Conservation (phyloP, 2,888 invertebrate genomes). For the Steinernema hermaphroditum region DNA sequence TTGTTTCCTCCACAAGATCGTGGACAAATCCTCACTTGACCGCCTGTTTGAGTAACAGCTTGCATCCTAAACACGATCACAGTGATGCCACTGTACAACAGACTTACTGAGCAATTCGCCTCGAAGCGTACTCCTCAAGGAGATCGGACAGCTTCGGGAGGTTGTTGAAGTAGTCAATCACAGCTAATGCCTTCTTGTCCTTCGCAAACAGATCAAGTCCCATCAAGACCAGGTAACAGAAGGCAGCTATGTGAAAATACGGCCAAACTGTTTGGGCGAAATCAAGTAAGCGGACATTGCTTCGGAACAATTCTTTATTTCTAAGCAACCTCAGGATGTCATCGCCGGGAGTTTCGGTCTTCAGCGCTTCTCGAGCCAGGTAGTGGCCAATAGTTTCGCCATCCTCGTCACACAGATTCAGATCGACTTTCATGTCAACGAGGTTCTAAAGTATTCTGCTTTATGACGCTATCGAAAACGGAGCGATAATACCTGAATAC, state of each 20-base stretch:
- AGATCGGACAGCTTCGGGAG: not conserved
- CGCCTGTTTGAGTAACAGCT: not conserved
- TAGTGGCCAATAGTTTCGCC: slow-evolving; percentile 21
- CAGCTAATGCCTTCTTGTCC: slow-evolving; percentile 2
- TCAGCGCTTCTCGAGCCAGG: not conserved
- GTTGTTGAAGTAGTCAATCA: slow-evolving; percentile 15
- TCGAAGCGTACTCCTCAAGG: slow-evolving; percentile 17
- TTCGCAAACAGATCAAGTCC: slow-evolving; percentile 19
- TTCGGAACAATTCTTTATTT: slow-evolving; percentile 1
- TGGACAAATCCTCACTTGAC: not conserved
- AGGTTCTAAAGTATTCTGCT: not conserved
- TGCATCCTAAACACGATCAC: not conserved
- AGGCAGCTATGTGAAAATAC: slow-evolving; percentile 13
- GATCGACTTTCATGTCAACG: slow-evolving; percentile 15
- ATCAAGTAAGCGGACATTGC: not conserved
- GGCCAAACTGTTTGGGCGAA: slow-evolving; percentile 16
- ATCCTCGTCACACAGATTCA: not conserved
- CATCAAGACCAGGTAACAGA: slow-evolving; percentile 18
- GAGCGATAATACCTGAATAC: not conserved
- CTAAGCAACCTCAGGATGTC: not conserved
- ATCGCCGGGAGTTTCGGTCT: not conserved
- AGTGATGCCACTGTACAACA: no score
- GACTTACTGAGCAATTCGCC: no score
- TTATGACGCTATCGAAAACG: not conserved
- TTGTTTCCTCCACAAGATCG: slow-evolving; percentile 1